Evolutionary conservation across 2,113 vertebrate genomes (phyloP).

Genomic region (Pomatostomus ruficeps): DNA sequence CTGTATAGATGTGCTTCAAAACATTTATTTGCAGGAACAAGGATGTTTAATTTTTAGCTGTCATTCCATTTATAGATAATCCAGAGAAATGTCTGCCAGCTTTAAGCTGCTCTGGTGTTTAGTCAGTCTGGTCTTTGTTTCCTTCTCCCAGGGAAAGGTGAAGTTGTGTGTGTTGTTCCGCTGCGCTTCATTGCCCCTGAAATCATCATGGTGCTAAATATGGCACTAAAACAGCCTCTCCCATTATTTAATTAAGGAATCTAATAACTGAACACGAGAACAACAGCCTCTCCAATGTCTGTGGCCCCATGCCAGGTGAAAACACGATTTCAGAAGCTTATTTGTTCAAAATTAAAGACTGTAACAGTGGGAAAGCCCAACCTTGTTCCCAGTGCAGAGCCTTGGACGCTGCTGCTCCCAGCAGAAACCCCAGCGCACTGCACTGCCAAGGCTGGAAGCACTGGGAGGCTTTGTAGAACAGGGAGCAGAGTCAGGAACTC

Average conservation of each 20-base stretch:
- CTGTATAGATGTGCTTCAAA: background rate
- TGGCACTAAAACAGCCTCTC: background rate
- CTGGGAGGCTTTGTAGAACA: background rate
- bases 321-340: background rate
- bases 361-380: background rate
- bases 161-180: background rate
- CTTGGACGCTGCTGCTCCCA: background rate
- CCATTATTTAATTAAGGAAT: conserved; percentile 30
- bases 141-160: background rate
- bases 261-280: background rate
- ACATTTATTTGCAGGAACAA: background rate
- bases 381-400: background rate
- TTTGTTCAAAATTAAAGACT: background rate
- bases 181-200: background rate
- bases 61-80: conserved; percentile 11
- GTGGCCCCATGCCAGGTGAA: background rate
- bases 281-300: background rate
- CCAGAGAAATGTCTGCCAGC: background rate
- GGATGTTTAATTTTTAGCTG: conserved; percentile 18
- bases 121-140: background rate
- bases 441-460: background rate
- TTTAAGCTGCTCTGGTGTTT: background rate
- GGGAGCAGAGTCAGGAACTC: background rate
- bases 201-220: background rate
- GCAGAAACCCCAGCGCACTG: background rate